phyloP scores from a whole-genome alignment of 2,888 invertebrate genomes.

The Trissolcus japonicus region DNA sequence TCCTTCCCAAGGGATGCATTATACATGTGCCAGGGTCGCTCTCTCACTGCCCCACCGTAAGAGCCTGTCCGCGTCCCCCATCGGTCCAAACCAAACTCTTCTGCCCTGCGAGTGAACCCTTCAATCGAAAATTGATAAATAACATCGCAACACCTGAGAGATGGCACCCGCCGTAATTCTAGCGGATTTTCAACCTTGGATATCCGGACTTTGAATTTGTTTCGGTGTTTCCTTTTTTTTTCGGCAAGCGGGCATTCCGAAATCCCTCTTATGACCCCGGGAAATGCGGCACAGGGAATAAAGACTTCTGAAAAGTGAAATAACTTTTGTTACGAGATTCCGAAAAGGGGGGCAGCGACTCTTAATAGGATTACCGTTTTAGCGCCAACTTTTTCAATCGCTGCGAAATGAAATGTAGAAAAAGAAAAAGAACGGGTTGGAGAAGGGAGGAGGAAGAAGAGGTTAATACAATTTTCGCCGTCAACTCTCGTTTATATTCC shows the following conservation, averaged over 20 bases:
- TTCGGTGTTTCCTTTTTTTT: slow-evolving; percentile 37
- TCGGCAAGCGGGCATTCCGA: slow-evolving; percentile 36
- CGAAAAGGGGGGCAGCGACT: not conserved
- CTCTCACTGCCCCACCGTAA: slow-evolving; percentile 40
- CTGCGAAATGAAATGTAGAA: slow-evolving; percentile 32
- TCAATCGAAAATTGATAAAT: slow-evolving; percentile 67
- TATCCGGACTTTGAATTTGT: slow-evolving; percentile 59
- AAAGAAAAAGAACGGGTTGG: not conserved
- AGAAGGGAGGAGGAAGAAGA: not conserved
- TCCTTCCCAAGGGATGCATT: slow-evolving; percentile 66
- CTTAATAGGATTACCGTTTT: slow-evolving; percentile 54
- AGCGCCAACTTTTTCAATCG: slow-evolving; percentile 48
- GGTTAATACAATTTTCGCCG: slow-evolving; percentile 39
- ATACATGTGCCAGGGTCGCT: slow-evolving; percentile 63
- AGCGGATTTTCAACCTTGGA: slow-evolving; percentile 61
- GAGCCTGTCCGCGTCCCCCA: slow-evolving; percentile 40
- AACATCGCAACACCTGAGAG: slow-evolving; percentile 61
- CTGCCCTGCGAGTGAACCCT: slow-evolving; percentile 20
- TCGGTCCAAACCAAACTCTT: slow-evolving; percentile 19
- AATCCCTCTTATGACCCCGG: slow-evolving; percentile 50
- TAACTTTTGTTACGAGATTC: slow-evolving; percentile 49
- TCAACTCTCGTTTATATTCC: slow-evolving; percentile 49
- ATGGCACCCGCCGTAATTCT: slow-evolving; percentile 59
- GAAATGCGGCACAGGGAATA: slow-evolving; percentile 23
- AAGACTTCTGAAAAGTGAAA: slow-evolving; percentile 47